phyloP scores from a whole-genome alignment of 2,113 vertebrate genomes.

The Alectura lathami region DNA sequence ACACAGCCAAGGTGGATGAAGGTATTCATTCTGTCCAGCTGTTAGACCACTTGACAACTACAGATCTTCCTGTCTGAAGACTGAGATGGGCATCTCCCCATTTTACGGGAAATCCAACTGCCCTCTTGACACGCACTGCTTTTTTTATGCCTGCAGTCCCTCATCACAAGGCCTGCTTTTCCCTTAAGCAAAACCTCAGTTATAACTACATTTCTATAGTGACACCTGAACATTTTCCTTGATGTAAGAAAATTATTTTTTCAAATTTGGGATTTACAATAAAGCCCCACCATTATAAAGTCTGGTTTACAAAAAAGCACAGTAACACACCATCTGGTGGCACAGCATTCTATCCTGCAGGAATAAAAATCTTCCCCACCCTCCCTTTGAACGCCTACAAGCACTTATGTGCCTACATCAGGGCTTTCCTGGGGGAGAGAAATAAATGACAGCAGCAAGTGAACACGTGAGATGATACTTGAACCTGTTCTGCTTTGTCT shows the following conservation, averaged over 20 bases:
- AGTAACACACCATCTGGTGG: not conserved
- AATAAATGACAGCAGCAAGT: not conserved
- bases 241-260: not conserved
- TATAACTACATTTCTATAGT: not conserved
- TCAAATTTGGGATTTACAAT: not conserved
- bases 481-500: not conserved
- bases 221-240: not conserved
- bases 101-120: not conserved
- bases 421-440: not conserved
- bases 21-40: not conserved
- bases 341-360: not conserved
- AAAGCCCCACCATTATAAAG: not conserved
- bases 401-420: not conserved
- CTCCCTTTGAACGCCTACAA: not conserved
- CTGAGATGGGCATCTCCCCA: not conserved
- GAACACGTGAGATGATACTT: not conserved
- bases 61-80: not conserved
- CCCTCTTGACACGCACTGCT: not conserved
- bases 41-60: not conserved
- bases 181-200: not conserved
- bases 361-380: not conserved
- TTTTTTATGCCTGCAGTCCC: not conserved
- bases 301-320: not conserved
- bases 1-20: not conserved
- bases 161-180: not conserved